Percentiles rank a stretch among this genome's conserved stretches.
phyloP scores from a whole-genome alignment of 2,113 vertebrate genomes.

The Chaetorhynchus papuensis region DNA sequence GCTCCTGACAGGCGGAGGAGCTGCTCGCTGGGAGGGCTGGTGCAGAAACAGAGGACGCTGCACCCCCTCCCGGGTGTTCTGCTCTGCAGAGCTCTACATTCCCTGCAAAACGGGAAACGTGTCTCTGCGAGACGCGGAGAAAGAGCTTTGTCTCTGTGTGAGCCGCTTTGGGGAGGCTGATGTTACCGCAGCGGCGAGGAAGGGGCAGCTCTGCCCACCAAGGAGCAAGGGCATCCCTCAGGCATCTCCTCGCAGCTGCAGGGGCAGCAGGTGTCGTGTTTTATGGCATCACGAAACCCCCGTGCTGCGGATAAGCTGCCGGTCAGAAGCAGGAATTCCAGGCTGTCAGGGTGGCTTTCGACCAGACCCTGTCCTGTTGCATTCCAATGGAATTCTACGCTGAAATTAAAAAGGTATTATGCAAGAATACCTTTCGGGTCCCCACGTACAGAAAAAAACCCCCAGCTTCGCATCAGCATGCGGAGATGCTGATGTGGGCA shows the following conservation, averaged over 20 bases:
- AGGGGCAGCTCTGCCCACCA: not conserved
- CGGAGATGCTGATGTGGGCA: not conserved
- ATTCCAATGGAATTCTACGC: not conserved
- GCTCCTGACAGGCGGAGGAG: not conserved
- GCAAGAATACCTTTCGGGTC: not conserved
- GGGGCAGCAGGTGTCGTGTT: not conserved
- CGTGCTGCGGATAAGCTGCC: not conserved
- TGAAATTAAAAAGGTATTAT: not conserved
- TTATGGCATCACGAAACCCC: not conserved
- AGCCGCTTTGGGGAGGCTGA: not conserved
- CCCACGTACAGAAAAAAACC: not conserved
- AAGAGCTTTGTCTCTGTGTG: not conserved
- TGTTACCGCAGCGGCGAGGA: not conserved
- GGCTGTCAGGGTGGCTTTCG: not conserved
- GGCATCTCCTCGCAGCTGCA: not conserved
- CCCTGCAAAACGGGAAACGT: not conserved
- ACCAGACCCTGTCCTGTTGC: not conserved
- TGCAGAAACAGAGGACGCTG: not conserved
- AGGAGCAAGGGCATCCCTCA: not conserved
- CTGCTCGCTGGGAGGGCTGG: constrained; percentile 20
- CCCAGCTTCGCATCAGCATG: not conserved
- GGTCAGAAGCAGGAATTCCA: not conserved
- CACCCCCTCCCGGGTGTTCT: not conserved
- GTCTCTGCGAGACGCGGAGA: not conserved
- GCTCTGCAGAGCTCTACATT: not conserved